Percentiles rank a stretch among this genome's conserved stretches.
phyloP scores from a whole-genome alignment of 35 echinoderm and acorn worm species.

The Ptychodera flava region DNA sequence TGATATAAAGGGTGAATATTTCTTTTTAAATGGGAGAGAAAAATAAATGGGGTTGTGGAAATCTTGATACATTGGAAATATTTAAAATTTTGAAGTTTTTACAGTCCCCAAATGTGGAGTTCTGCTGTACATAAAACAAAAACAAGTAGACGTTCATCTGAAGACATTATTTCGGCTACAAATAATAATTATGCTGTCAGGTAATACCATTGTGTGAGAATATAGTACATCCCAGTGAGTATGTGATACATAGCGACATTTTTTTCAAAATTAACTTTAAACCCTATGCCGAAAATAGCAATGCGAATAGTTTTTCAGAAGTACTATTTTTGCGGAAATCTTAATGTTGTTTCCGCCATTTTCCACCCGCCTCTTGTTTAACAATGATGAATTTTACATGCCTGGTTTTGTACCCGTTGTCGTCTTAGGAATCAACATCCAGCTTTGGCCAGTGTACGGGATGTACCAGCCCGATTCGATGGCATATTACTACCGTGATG shows the following conservation, averaged over 20 bases:
- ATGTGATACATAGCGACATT: neutral
- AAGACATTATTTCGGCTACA: neutral
- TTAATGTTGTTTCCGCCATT: neutral
- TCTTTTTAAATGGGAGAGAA: neutral
- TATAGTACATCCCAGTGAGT: neutral
- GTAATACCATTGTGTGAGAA: neutral
- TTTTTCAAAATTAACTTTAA: neutral
- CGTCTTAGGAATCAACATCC: conserved; percentile 36
- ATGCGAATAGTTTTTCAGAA: neutral
- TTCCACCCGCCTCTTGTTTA: neutral
- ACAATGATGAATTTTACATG: neutral
- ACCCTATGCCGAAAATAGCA: neutral
- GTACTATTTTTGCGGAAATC: neutral
- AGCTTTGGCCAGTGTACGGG: conserved; percentile 27
- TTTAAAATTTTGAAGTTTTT: neutral
- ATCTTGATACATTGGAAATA: neutral
- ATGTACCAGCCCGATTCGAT: conserved; percentile 39
- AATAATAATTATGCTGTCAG: neutral
- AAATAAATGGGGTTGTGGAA: neutral
- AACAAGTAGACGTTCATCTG: neutral
- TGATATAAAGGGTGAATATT: neutral
- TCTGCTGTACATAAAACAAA: too few relatives aligned
- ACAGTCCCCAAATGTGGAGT: neutral
- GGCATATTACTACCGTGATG: conserved; percentile 15
- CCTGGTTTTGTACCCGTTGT: too few relatives aligned